Evolutionary conservation across 2,888 invertebrate genomes (phyloP).

Genomic region (Spilosoma lubricipeda): DNA sequence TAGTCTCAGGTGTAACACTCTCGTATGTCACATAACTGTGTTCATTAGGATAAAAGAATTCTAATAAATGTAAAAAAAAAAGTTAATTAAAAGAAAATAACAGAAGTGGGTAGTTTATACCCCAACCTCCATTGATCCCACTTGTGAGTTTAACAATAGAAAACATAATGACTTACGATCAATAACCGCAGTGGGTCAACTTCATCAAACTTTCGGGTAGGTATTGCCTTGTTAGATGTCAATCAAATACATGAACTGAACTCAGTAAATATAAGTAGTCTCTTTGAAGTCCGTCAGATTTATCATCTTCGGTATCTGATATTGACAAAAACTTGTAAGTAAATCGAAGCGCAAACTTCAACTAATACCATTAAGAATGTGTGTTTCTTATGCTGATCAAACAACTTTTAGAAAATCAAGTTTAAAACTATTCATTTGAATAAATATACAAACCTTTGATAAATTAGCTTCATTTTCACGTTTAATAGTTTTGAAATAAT

Average conservation of each 20-base stretch:
- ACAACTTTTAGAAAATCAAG: neutral
- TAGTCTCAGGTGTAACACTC: neutral
- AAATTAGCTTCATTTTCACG: too few species aligned
- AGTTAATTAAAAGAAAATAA: neutral
- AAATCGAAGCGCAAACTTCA: neutral
- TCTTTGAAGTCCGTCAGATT: neutral
- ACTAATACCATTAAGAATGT: neutral
- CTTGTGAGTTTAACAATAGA: slow-evolving; percentile 2
- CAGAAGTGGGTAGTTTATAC: neutral
- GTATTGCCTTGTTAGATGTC: slow-evolving; percentile 38
- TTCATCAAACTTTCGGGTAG: slow-evolving; percentile 57
- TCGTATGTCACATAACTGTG: neutral
- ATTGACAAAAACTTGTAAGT: neutral
- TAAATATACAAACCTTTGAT: too few species aligned
- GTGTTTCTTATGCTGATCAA: neutral
- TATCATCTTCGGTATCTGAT: neutral
- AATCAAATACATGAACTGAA: slow-evolving; percentile 51
- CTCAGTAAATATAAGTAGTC: slow-evolving; percentile 14
- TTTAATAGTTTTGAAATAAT: too few species aligned
- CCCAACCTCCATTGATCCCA: slow-evolving; percentile 2
- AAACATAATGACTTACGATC: slow-evolving; percentile 33
- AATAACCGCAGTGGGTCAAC: slow-evolving; percentile 51
- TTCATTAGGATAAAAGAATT: neutral
- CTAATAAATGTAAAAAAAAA: too few species aligned
- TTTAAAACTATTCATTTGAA: neutral